phyloP scores from a whole-genome alignment of 2,113 vertebrate species.

The Lasiurus cinereus region DNA sequence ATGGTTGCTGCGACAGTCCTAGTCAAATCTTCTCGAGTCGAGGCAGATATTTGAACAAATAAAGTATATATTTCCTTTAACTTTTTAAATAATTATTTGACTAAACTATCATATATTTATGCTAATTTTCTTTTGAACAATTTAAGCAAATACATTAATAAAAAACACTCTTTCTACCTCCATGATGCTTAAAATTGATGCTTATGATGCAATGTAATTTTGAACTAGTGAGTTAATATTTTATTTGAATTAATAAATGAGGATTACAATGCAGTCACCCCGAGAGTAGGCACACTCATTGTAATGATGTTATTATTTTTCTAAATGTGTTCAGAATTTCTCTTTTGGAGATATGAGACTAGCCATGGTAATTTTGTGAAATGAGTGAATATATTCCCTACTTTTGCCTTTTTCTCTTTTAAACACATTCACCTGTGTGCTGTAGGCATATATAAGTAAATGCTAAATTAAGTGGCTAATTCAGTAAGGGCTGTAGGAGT shows the following conservation, averaged over 20 bases:
- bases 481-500: background rate
- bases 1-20: background rate
- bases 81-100: conserved; percentile 21
- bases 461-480: background rate
- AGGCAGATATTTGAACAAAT: background rate
- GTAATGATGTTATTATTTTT: background rate
- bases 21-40: background rate
- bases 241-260: background rate
- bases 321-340: background rate
- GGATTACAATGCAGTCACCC: background rate
- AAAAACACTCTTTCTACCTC: background rate
- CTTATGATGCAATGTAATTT: background rate
- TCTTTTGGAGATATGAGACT: background rate
- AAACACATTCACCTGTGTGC: background rate
- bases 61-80: background rate
- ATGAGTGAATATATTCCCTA: background rate
- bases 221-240: background rate
- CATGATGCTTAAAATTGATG: background rate
- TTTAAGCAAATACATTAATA: background rate
- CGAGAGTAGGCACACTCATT: background rate
- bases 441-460: background rate
- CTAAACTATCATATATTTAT: background rate
- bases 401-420: background rate
- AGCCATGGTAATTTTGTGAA: background rate
- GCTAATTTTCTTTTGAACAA: background rate